These are phyloP conservation scores for Aphelinus atriplicis DNA, from an alignment of 1,140 invertebrate species.

Conservation along the genomic window DNA sequence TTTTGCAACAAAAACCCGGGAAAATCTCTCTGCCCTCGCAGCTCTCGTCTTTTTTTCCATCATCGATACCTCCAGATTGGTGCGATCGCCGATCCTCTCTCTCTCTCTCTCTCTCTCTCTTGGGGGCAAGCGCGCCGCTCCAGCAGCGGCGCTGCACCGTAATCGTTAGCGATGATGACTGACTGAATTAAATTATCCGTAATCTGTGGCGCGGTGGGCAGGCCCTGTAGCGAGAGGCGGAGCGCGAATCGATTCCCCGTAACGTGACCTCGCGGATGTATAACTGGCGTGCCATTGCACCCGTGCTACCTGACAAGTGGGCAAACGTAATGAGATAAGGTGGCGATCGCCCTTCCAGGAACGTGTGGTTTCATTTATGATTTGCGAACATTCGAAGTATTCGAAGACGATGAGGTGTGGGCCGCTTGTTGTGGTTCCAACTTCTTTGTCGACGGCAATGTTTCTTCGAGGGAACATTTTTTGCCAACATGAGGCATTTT, in stretches of 20 bases:
- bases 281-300: neutral
- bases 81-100: neutral
- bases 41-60: neutral
- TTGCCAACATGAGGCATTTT: too few relatives aligned
- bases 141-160: conserved; percentile 42
- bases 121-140: neutral
- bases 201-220: conserved; percentile 44
- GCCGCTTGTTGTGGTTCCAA: conserved; percentile 8
- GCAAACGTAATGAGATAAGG: neutral
- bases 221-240: conserved; percentile 45
- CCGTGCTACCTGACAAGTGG: neutral
- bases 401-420: neutral
- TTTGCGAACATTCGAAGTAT: neutral
- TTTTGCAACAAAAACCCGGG: conserved; percentile 11
- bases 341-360: conserved; percentile 2
- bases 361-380: conserved; percentile 10
- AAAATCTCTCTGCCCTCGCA: conserved; percentile 2
- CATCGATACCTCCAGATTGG: too few relatives aligned
- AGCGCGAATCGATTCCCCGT: conserved; percentile 12
- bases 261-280: conserved; percentile 48
- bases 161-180: conserved; percentile 56
- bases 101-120: neutral
- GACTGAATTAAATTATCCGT: conserved; percentile 63
- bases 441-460: conserved; percentile 1
- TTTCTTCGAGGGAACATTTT: neutral